Conservation (phyloP, 2,113 vertebrate genomes). For the Leuciscus idus region DNA sequence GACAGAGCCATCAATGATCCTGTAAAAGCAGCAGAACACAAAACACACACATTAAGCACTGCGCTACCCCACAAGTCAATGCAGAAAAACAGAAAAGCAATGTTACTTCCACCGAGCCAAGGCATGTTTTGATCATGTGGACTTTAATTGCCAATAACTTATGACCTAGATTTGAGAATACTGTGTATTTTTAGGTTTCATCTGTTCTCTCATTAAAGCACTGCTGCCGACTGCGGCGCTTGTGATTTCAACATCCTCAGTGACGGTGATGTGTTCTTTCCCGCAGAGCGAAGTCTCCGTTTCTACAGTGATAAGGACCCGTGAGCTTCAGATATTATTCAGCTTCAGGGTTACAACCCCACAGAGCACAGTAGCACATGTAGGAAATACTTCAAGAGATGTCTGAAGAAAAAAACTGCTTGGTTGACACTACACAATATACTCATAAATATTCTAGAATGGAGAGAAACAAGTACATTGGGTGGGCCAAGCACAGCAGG, state of each 20-base stretch:
- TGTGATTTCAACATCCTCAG: background rate
- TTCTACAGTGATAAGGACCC: conserved; percentile 25
- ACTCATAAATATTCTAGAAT: conserved; percentile 50
- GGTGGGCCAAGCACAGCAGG: background rate
- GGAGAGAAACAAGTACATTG: conserved; percentile 21
- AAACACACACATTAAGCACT: conserved; percentile 30
- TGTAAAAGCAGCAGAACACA: conserved; percentile 60
- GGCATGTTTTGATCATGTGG: conserved; percentile 18
- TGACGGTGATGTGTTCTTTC: conserved; percentile 35
- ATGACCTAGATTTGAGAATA: conserved; percentile 28
- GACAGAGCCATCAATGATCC: conserved; percentile 74
- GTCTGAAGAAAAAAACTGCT: conserved; percentile 5
- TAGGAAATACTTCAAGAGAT: conserved; percentile 36
- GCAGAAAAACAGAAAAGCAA: conserved; percentile 36
- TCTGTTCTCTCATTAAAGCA: conserved; percentile 34
- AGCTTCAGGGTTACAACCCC: conserved; percentile 29
- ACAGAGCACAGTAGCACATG: conserved; percentile 27
- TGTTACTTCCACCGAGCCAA: background rate
- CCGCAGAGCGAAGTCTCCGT: background rate
- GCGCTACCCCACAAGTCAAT: background rate
- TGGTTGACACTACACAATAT: conserved; percentile 21
- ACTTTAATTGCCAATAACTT: conserved; percentile 26
- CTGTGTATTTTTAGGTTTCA: conserved; percentile 26
- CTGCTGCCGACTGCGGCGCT: background rate
- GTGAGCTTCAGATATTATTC: conserved; percentile 33